Evolutionary conservation across 2,888 invertebrate species (phyloP).

Genomic region (Andrena haemorrhoa): DNA sequence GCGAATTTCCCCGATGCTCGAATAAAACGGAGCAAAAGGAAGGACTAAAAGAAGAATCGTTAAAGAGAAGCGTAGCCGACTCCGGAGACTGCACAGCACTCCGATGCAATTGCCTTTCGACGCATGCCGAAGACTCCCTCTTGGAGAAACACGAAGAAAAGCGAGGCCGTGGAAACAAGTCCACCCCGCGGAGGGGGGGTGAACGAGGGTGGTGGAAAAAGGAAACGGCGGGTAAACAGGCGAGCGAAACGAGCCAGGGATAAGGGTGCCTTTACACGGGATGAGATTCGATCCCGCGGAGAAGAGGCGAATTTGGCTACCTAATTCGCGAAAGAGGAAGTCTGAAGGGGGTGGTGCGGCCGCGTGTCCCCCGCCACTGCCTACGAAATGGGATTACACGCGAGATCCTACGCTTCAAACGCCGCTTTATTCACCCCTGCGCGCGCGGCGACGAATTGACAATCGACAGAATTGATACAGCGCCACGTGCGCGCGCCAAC

Average conservation of each 20-base stretch:
- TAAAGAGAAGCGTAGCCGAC: slow-evolving; percentile 17
- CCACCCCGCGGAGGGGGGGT: background rate
- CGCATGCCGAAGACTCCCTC: slow-evolving; percentile 46
- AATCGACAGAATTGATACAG: slow-evolving; percentile 84
- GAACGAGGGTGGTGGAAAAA: background rate
- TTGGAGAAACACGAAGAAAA: slow-evolving; percentile 11
- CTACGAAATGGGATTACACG: slow-evolving; percentile 79
- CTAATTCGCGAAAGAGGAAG: slow-evolving; percentile 68
- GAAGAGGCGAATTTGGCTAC: slow-evolving; percentile 73
- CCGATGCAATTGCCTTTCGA: slow-evolving; percentile 63
- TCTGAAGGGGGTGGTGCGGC: slow-evolving; percentile 17
- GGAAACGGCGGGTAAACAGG: slow-evolving; percentile 22
- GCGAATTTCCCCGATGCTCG: background rate
- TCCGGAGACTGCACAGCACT: slow-evolving; percentile 50
- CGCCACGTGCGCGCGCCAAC: slow-evolving; percentile 67
- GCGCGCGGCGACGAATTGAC: slow-evolving; percentile 80
- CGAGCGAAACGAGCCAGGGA: slow-evolving; percentile 43
- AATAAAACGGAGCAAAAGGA: slow-evolving; percentile 8
- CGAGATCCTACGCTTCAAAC: slow-evolving; percentile 81
- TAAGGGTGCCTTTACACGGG: slow-evolving; percentile 66
- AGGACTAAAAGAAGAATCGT: slow-evolving; percentile 27
- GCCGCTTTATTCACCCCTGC: slow-evolving; percentile 75
- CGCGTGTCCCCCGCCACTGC: slow-evolving; percentile 54
- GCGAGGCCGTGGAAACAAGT: slow-evolving; percentile 1
- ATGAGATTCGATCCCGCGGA: slow-evolving; percentile 72